Evolutionary conservation across 2,888 invertebrate species (phyloP).

Genomic region (Pinctada fucata): DNA sequence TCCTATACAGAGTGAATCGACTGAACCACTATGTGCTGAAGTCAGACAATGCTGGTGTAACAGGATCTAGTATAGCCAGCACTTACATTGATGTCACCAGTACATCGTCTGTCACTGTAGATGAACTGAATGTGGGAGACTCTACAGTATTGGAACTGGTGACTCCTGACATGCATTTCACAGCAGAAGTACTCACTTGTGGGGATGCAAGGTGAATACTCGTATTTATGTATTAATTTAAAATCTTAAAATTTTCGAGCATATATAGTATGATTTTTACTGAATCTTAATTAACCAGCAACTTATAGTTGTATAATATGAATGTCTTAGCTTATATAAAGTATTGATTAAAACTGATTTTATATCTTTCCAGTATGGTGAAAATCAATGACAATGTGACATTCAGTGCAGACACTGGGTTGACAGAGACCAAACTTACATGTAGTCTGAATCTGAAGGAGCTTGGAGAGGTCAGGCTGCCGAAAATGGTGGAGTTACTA

Average conservation of each 20-base stretch:
- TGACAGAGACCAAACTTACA: conserved; percentile 50
- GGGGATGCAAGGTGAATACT: conserved; percentile 23
- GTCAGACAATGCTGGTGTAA: conserved; percentile 44
- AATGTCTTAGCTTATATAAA: too few relatives aligned
- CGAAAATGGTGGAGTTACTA: conserved; percentile 55
- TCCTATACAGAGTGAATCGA: conserved; percentile 37
- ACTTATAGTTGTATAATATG: too few relatives aligned
- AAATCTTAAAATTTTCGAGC: too few relatives aligned
- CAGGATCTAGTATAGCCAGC: conserved; percentile 40
- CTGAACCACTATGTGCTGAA: conserved; percentile 33
- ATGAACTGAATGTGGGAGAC: conserved; percentile 48
- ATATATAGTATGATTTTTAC: too few relatives aligned
- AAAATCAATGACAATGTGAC: conserved; percentile 52
- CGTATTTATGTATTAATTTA: too few relatives aligned
- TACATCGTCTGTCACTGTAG: conserved; percentile 26
- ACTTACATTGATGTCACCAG: conserved; percentile 48
- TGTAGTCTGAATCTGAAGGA: conserved; percentile 61
- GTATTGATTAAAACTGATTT: background rate
- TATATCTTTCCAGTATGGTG: conserved; percentile 37
- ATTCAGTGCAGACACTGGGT: conserved; percentile 56
- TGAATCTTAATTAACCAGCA: too few relatives aligned
- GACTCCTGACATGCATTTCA: conserved; percentile 46
- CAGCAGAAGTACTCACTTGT: conserved; percentile 54
- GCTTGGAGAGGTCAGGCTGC: conserved; percentile 58
- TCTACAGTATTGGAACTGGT: conserved; percentile 43